A percentile compares a stretch with the other conserved stretches of the same genome.
These are phyloP conservation scores for Panthera tigris DNA, from an alignment of 2,113 vertebrate genomes.

Conservation along the genomic window DNA sequence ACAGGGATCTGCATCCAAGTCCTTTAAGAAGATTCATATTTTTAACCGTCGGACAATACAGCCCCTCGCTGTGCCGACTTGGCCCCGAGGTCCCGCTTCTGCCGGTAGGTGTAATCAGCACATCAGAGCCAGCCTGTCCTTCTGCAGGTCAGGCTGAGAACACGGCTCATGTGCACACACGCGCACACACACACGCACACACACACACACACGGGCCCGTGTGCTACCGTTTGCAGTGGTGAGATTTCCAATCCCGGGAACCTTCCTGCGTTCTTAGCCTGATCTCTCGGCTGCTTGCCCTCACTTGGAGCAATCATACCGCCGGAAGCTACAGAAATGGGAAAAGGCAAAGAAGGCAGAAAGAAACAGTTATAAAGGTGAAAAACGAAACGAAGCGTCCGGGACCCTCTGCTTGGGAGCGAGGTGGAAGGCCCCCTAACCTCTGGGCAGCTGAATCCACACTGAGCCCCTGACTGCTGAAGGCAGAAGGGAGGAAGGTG, in stretches of 20 bases:
- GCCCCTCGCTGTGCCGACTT: accelerated
- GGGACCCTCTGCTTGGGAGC: not conserved
- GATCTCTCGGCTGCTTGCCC: not conserved
- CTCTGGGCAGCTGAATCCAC: not conserved
- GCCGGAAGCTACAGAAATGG: not conserved
- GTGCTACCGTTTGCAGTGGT: not conserved
- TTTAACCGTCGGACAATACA: accelerated
- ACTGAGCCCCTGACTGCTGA: not conserved
- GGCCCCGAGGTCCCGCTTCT: accelerated
- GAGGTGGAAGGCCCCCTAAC: accelerated
- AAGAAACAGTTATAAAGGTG: not conserved
- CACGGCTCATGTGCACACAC: accelerated
- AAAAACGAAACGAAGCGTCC: not conserved
- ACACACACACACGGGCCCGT: not conserved
- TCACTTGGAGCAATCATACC: not conserved
- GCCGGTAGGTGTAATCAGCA: accelerated
- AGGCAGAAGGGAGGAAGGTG: not conserved
- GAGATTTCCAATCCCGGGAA: not conserved
- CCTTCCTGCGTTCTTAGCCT: not conserved
- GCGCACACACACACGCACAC: accelerated
- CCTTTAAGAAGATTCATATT: not conserved
- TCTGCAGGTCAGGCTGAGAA: not conserved
- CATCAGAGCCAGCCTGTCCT: accelerated
- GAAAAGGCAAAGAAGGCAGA: not conserved
- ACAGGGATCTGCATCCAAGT: not conserved